These are phyloP conservation scores for Achatina immaculata DNA, from an alignment of 1,140 invertebrate species.

Conservation along the genomic window DNA sequence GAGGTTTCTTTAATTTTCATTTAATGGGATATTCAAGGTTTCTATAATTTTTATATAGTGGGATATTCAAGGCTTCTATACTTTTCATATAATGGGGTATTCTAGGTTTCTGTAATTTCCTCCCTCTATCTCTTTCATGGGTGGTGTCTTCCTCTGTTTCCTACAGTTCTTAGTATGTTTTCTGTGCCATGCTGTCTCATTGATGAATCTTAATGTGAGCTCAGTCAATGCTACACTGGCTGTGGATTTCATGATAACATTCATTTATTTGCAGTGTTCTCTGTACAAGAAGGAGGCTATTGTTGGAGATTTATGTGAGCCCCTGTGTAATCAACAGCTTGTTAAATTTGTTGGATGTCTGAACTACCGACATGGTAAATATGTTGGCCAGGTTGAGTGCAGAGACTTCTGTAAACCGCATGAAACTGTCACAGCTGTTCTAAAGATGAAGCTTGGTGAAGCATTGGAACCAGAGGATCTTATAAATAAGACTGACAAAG, in stretches of 20 bases:
- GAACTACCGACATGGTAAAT: slow-evolving; percentile 24
- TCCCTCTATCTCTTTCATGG: too few species aligned
- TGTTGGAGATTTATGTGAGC: slow-evolving; percentile 14
- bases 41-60: too few species aligned
- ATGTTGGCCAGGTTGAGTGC: slow-evolving; percentile 8
- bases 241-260: background rate
- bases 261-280: slow-evolving; percentile 3
- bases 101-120: too few species aligned
- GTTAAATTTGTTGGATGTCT: slow-evolving; percentile 14
- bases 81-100: too few species aligned
- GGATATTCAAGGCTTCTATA: too few species aligned
- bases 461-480: background rate
- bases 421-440: slow-evolving; percentile 5
- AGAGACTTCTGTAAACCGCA: background rate
- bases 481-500: background rate
- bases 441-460: slow-evolving; percentile 1
- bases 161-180: too few species aligned
- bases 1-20: too few species aligned
- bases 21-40: too few species aligned
- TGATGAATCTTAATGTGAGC: too few species aligned
- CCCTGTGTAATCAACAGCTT: background rate
- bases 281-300: slow-evolving; percentile 8
- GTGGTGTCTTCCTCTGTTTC: too few species aligned
- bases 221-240: too few species aligned
- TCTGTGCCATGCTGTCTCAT: too few species aligned